Evolutionary conservation across 2,113 vertebrate genomes (phyloP), one percentile per base, ranked within the genome.

Genomic region (Podarcis muralis): DNA sequence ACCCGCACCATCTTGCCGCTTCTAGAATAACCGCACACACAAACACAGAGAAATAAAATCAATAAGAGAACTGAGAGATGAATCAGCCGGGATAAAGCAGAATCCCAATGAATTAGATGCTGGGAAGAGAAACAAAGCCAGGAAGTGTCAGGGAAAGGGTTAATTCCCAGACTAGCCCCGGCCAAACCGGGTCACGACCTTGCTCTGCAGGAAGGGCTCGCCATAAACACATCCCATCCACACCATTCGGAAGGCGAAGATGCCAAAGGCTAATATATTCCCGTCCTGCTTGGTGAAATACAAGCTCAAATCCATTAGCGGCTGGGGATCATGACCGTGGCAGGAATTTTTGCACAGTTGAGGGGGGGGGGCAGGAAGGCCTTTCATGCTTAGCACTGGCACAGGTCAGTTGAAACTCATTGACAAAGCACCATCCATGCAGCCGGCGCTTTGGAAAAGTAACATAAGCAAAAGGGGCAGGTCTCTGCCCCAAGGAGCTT

Each of bases 31-130:
- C 48, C 57, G 23, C 6, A 53, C 59, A 62, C 69, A 71, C 30
- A 6, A 30, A 32, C 12, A 20, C 5, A 30, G 15, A 30, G 13
- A 87, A 20, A 74, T 87, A 90, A 85, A 94, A 94, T 88, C 93
- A 94, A 94, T 92, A 93, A 69, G 81, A 86, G 76, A 87, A 91
- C 88, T 87, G 90, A 93, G 92, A 94, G 95, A 95, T 92, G 91
- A 94, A 62, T 76, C 90, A 93, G 86, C 78, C 90, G 84, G 91
- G 80, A 91, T 93, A 87, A 95, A 95, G 93, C 88, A 93, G 83
- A 91, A 90, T 90, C 94, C 88, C 84, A 90, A 93, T 40, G 6
- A 92, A 92, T 94, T 93, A 90, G 88, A 91, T 90, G 92, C 81
- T 0, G 25, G 86, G 89, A 87, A 91, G 91, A 93, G 92, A 95